Evolutionary conservation across 1,140 invertebrate genomes (phyloP), one percentile per base, ranked within the genome.

Genomic region (Papilio aristodemus): DNA sequence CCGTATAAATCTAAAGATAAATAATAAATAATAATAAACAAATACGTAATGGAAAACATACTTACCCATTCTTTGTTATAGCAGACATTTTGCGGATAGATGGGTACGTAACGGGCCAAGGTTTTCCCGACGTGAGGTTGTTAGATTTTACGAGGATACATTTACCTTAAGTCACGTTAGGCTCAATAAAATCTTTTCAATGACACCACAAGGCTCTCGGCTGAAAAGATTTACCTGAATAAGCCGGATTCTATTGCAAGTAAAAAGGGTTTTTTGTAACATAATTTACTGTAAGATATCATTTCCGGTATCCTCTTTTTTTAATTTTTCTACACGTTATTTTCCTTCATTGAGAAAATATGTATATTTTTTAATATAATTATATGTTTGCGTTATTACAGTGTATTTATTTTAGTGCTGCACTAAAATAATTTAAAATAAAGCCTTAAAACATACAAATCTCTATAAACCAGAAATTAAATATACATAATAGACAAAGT

Each of bases 91-190:
- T 17, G 17, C 46, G 9, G 17, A 11, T 50, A 50, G 19, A 50
- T 22, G 19, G 46, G 9, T 22, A 22, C 46, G 19, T 50, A 50
- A 50, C 46, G 46, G 46, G 46, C 46, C 46, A 54, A 54, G 46
- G 46, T 54, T 54, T 54, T 22, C 19, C 46, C 19, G 46, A 19
- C 19, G 46, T 54, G 19, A 22, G 17, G 46, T 54, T 19, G 46
- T 54, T 54, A 54, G 46, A 25, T 54, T 54, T 54, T 54, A 54
- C 46, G 46, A 54, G 46, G 17, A 22, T 54, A 54, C 19, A 54
- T 54, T 54, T 54, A 54, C 46, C 46, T 54, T 54, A 54, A 54
- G 46, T 54, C 46, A 54, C 46, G 46, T 54, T 54, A 54, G 46
- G 46, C 19, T 25, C 46, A 54, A 54, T 54, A 54, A 54, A 54